A percentile compares a stretch with the other conserved stretches of the same genome.
Evolutionary conservation across 1,140 invertebrate genomes (phyloP).

Genomic region (Zophobas atratus): DNA sequence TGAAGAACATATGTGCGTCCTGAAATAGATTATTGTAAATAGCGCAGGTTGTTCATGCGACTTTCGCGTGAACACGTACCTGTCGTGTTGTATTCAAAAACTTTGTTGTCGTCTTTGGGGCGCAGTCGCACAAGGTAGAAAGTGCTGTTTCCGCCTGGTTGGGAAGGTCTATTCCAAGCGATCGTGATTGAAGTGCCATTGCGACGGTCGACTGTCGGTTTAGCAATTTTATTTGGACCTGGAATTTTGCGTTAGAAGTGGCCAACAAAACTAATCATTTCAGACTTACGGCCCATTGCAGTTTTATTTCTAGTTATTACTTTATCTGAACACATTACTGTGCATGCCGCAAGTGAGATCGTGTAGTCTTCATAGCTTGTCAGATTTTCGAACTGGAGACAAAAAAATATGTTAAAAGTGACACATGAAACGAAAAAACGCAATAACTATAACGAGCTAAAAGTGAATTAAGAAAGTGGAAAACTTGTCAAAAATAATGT

Average conservation of each 20-base stretch:
- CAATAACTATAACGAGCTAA: too few relatives aligned
- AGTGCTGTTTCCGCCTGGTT: slow-evolving; percentile 75
- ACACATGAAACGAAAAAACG: not conserved
- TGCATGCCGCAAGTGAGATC: slow-evolving; percentile 80
- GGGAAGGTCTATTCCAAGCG: slow-evolving; percentile 73
- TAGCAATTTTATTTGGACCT: slow-evolving; percentile 70
- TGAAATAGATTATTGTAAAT: slow-evolving; percentile 52
- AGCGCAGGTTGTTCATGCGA: too few relatives aligned
- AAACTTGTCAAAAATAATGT: too few relatives aligned
- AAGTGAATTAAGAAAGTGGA: too few relatives aligned
- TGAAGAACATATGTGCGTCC: slow-evolving; percentile 62
- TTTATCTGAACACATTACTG: slow-evolving; percentile 75
- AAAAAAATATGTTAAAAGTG: slow-evolving; percentile 58
- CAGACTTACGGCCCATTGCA: slow-evolving; percentile 74
- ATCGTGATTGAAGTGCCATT: slow-evolving; percentile 71
- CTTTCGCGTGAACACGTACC: slow-evolving; percentile 50
- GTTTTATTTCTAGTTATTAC: slow-evolving; percentile 68
- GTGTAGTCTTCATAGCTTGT: slow-evolving; percentile 76
- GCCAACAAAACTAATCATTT: slow-evolving; percentile 32
- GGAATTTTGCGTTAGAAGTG: slow-evolving; percentile 35
- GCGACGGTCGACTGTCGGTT: slow-evolving; percentile 69
- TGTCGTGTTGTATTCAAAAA: slow-evolving; percentile 65
- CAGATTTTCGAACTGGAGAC: slow-evolving; percentile 56
- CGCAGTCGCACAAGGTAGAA: slow-evolving; percentile 72
- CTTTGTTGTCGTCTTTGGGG: slow-evolving; percentile 64